A percentile compares a stretch with the other conserved stretches of the same genome.
Evolutionary conservation across 2,888 invertebrate species (phyloP).

Genomic region (Trichopoda pennipes): DNA sequence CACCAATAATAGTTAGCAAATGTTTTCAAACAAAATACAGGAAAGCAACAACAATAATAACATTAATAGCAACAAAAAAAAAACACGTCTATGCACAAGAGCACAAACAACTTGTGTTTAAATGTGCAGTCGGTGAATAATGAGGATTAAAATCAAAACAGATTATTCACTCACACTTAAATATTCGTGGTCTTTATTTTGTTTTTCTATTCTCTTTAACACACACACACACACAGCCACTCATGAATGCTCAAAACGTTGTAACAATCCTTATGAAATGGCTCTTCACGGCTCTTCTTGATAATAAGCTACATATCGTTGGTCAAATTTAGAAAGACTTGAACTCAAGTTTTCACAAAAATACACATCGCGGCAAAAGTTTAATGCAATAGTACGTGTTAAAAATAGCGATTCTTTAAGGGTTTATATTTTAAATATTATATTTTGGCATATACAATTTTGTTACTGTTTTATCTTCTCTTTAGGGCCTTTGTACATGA

Average conservation of each 20-base stretch:
- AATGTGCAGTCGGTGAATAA: slow-evolving; percentile 74
- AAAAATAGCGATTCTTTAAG: too few relatives aligned
- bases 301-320: too few relatives aligned
- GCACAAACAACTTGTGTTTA: slow-evolving; percentile 29
- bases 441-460: too few relatives aligned
- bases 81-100: neutral
- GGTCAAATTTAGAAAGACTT: too few relatives aligned
- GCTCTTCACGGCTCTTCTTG: too few relatives aligned
- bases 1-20: slow-evolving; percentile 17
- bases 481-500: too few relatives aligned
- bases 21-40: slow-evolving; percentile 3
- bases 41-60: slow-evolving; percentile 21
- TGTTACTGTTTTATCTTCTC: too few relatives aligned
- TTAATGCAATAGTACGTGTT: too few relatives aligned
- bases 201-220: neutral
- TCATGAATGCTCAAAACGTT: slow-evolving; percentile 17
- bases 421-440: too few relatives aligned
- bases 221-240: too few relatives aligned
- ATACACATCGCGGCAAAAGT: too few relatives aligned
- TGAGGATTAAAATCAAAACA: slow-evolving; percentile 67
- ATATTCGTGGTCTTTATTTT: neutral
- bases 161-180: slow-evolving; percentile 50
- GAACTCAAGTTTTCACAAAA: too few relatives aligned
- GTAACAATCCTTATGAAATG: slow-evolving; percentile 24
- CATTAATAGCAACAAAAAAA: slow-evolving; percentile 12